Conservation (phyloP, 2,113 vertebrate genomes). For the Sapajus apella region DNA sequence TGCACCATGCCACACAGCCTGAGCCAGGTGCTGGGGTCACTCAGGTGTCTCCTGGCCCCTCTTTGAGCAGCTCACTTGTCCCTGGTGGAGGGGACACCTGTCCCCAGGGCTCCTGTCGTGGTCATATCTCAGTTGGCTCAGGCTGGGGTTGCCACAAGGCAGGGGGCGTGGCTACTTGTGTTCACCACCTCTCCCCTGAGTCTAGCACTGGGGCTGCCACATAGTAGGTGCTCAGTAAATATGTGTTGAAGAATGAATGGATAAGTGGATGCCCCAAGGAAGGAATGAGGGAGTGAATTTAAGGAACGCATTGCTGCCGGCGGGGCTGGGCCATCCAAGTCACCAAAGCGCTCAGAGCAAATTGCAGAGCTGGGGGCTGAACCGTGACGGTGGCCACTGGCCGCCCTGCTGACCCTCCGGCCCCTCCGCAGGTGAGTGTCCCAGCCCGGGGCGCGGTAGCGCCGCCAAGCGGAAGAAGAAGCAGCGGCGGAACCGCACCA, state of each 20-base stretch:
- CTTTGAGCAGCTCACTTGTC: neutral
- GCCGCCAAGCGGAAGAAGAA: constrained; percentile 87
- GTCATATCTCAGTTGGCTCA: neutral
- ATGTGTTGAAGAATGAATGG: neutral
- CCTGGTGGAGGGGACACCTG: neutral
- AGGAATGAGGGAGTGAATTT: neutral
- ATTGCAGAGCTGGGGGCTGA: neutral
- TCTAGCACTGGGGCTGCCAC: neutral
- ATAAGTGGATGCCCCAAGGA: neutral
- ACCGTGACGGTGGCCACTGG: fast-evolving
- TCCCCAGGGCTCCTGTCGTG: neutral
- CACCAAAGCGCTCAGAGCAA: neutral
- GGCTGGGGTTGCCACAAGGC: neutral
- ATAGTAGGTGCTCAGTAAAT: neutral
- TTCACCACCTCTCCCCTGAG: neutral
- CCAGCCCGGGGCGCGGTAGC: constrained; percentile 73
- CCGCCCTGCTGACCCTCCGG: neutral
- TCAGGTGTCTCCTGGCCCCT: neutral
- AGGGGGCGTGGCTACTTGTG: too few relatives aligned
- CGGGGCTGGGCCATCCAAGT: neutral
- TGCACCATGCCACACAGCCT: neutral
- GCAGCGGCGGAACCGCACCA: constrained; percentile 90
- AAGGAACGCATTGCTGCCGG: neutral
- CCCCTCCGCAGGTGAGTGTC: constrained; percentile 80
- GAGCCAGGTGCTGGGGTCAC: neutral